Percentiles rank a stretch among this genome's conserved stretches.
phyloP scores from a whole-genome alignment of 2,888 invertebrate genomes.

The Deilephila porcellus region DNA sequence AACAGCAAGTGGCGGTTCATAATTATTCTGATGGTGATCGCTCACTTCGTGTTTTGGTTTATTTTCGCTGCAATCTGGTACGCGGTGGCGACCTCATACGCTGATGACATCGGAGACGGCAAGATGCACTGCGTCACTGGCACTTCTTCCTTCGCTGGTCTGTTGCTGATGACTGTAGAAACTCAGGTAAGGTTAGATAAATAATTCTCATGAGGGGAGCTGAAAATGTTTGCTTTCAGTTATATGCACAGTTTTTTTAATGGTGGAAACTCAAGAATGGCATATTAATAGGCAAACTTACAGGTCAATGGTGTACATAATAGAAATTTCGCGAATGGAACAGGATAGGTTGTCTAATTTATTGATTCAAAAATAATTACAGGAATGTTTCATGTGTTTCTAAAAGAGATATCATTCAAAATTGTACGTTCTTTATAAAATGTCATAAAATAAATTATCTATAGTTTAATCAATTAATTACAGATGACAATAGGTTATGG shows the following conservation, averaged over 20 bases:
- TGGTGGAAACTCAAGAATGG: no score
- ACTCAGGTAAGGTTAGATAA: constrained; percentile 86
- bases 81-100: constrained; percentile 87
- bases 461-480: constrained; percentile 35
- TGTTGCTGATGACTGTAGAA: constrained; percentile 93
- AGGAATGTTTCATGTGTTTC: no score
- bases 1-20: constrained; percentile 91
- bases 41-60: constrained; percentile 90
- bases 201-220: not conserved
- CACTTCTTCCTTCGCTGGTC: constrained; percentile 85
- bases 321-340: no score
- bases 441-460: no score
- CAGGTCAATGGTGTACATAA: no score
- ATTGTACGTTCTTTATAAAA: no score
- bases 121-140: constrained; percentile 86
- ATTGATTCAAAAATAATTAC: no score
- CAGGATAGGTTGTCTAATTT: no score
- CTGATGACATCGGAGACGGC: constrained; percentile 90
- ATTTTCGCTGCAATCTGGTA: constrained; percentile 92
- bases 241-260: no score
- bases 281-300: no score
- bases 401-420: no score
- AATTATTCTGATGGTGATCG: constrained; percentile 85
- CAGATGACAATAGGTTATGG: constrained; percentile 93
- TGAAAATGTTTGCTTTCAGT: no score